phyloP scores from a whole-genome alignment of 2,888 invertebrate genomes.

The Machimus rusticus region DNA sequence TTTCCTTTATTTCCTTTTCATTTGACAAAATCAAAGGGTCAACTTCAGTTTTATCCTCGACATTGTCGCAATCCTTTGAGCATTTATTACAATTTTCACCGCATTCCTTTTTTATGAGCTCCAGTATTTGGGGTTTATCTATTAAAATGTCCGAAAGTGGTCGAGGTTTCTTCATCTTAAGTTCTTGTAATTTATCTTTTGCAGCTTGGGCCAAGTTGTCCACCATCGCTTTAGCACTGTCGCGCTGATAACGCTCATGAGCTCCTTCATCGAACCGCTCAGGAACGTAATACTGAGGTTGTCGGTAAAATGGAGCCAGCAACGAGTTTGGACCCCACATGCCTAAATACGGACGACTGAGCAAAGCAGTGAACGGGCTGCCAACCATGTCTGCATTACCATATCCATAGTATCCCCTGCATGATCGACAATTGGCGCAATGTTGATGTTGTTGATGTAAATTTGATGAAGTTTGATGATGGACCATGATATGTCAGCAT shows the following conservation, averaged over 20 bases:
- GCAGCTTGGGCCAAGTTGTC: neutral
- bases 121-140: neutral
- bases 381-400: slow-evolving; percentile 11
- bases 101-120: neutral
- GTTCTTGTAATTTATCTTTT: neutral
- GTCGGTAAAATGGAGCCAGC: neutral
- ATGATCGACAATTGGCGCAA: neutral
- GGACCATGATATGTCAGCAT: neutral
- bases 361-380: slow-evolving; percentile 9
- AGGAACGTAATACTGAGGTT: neutral
- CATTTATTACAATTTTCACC: neutral
- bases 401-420: neutral
- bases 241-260: neutral
- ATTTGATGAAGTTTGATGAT: neutral
- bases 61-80: neutral
- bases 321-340: neutral
- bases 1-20: slow-evolving; percentile 11
- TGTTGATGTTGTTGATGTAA: no score
- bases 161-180: neutral
- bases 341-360: slow-evolving; percentile 30
- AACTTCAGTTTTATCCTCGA: neutral
- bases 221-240: neutral
- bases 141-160: neutral
- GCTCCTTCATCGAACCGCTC: neutral
- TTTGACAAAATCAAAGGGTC: neutral